Conservation (phyloP, 2,888 invertebrate species). For the Chrysomela aeneicollis region DNA sequence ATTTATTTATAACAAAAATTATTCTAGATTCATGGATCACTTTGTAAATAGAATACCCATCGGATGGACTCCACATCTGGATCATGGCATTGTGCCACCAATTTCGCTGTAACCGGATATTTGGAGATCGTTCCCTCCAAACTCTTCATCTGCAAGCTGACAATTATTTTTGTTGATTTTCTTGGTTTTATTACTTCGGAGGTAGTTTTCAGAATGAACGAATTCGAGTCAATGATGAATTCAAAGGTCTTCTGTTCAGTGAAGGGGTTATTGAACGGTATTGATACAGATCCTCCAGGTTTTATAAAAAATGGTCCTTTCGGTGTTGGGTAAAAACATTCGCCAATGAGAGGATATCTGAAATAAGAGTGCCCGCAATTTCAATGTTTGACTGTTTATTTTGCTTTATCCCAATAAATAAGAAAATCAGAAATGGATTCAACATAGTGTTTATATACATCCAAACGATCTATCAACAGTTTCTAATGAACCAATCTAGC, state of each 20-base stretch:
- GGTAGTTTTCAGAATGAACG: conserved; percentile 58
- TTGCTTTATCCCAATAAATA: too few relatives aligned
- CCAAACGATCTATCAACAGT: too few relatives aligned
- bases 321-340: conserved; percentile 61
- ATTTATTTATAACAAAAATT: background rate
- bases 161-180: conserved; percentile 49
- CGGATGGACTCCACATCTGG: conserved; percentile 12
- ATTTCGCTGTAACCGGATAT: conserved; percentile 37
- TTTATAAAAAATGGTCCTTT: conserved; percentile 63
- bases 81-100: conserved; percentile 29
- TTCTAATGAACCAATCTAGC: too few relatives aligned
- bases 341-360: conserved; percentile 61
- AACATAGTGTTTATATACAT: too few relatives aligned
- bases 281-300: conserved; percentile 53
- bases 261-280: conserved; percentile 64
- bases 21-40: conserved; percentile 6
- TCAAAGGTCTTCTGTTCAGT: conserved; percentile 56
- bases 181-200: conserved; percentile 58
- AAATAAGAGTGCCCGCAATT: conserved; percentile 29
- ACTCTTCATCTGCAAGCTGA: conserved; percentile 34
- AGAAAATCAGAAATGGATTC: too few relatives aligned
- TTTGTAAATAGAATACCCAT: conserved; percentile 31
- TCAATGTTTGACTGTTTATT: conserved; percentile 8
- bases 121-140: background rate
- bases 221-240: conserved; percentile 60